Base-by-base conservation (phyloP, 2,113 vertebrate genomes). In the Edolisoma coerulescens region DNA sequence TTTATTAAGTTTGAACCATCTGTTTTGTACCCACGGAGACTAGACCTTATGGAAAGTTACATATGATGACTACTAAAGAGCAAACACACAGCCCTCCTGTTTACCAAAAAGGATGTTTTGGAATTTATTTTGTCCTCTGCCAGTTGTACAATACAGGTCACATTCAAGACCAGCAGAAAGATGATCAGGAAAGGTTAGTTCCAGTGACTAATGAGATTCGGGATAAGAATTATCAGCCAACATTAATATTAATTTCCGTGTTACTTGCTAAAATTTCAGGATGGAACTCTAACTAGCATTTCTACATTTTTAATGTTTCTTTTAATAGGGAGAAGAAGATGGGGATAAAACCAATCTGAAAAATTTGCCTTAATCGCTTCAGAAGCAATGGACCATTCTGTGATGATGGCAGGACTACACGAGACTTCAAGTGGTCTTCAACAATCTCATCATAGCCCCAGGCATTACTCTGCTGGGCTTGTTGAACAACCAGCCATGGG, bases 1-100 rank as follows among this genome's bases (percentile, higher is more conserved):
- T 90, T 54, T 81, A 83, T 87, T 84, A 87, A 65, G n/a, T 71
- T 90, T 89, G 56, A 90, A 20, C 60, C 76, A 95, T 91, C 89
- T 94, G 89, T 82, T 96, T 74, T 79, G 57, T 75, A 73, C 57
- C 41, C 61, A 42, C 45, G 45, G 83, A 94, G 61, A 83, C 30
- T 67, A 80, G 42, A 80, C 54, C n/a, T 88, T 83, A 35, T 54
- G 33, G 91, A 70, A 83, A 41, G 11, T 27, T 54, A 30, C 22
- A 21, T 50, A 33, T 27, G 19, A 78, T 39, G 39, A 70, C 52
- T 77, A 28, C 33, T 77, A 74, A 92, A 74, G 12, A 83, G 33
- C 5, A 78, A 91, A 78, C 49, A 32, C 11, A 60, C 17, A 85
- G 18, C 7, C 7, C 7, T 83, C 8, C 1, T 37, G 7, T 45